Percentiles rank a stretch among this genome's conserved stretches.
Conservation (phyloP, 1,140 invertebrate species). For the Acromyrmex echinatior region DNA sequence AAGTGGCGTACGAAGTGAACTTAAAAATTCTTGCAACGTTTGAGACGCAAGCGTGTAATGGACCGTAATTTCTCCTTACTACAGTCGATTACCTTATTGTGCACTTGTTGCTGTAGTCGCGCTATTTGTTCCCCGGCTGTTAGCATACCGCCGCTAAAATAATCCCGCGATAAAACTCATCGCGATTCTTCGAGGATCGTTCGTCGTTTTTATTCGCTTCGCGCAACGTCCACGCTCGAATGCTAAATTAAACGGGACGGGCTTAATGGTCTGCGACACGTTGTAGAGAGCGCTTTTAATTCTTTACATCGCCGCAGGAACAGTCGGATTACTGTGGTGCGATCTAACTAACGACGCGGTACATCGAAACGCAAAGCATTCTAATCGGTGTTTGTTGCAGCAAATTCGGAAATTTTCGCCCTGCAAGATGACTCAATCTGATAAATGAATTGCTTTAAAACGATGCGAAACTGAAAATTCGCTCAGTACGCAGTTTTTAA, state of each 20-base stretch:
- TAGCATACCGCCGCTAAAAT: conserved; percentile 48
- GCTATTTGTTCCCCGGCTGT: conserved; percentile 51
- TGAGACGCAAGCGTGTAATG: conserved; percentile 61
- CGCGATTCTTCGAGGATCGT: conserved; percentile 54
- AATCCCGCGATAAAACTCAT: conserved; percentile 62
- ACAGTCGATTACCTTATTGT: conserved; percentile 68
- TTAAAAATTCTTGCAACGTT: conserved; percentile 65
- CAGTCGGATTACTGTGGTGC: conserved; percentile 44
- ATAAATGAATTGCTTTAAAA: conserved; percentile 49
- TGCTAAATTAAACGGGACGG: conserved; percentile 57
- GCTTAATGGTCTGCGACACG: conserved; percentile 55
- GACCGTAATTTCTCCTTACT: conserved; percentile 67
- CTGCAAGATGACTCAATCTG: conserved; percentile 24
- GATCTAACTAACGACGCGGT: conserved; percentile 58
- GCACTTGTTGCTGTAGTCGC: conserved; percentile 61
- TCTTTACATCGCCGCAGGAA: conserved; percentile 48
- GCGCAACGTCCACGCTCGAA: conserved; percentile 2
- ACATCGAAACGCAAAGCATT: conserved; percentile 28
- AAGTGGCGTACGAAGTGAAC: conserved; percentile 23
- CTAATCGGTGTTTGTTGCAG: background rate
- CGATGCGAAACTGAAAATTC: conserved; percentile 17
- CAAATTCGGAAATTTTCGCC: conserved; percentile 19
- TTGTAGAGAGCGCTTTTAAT: conserved; percentile 64
- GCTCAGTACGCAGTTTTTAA: conserved; percentile 35
- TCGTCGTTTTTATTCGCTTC: conserved; percentile 51